Base-by-base conservation (phyloP, 2,797 vertebrate genomes). In the Oryzias sinensis region DNA sequence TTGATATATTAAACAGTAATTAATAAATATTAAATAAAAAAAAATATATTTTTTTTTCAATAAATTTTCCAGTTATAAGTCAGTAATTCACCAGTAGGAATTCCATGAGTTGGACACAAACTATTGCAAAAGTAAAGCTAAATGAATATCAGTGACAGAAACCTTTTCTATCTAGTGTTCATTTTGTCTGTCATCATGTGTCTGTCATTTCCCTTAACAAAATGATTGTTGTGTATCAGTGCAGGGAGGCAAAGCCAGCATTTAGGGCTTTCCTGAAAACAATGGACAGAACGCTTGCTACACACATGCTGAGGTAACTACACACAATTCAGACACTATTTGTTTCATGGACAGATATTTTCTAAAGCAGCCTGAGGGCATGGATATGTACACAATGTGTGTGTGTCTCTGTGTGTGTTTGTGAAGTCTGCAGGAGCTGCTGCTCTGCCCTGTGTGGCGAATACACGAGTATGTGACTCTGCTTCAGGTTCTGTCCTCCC, bases 181-280 rank as follows among this genome's bases (percentile, higher is more conserved):
- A 18, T 18, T 18, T 18, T 18, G 18, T 18, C 18, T 18, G 18
- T 1, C 1, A 18, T 18, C 18, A 18, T 33, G 7, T 7, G 1
- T 33, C 29, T 33, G 27, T 27, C 27, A 27, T 27, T 27, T 33
- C 25, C 7, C 7, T 5, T 14, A 11, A 47, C 22, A 14, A 22
- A 17, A 13, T 18, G n/a, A 14, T 5, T 50, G 1, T 37, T 53
- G 5, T 61, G 44, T 86, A 66, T 51, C 72, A 97, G 94, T 94
- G 93, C 89, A 90, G 90, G 58, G 93, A 95, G 64, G 78, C 59
- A 0, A 90, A 81, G 41, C 94, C 94, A 49, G 55, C 72, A 1
- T 96, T 96, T 60, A 85, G 94, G 43, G 92, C 91, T 49, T 96
- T 96, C 81, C 68, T 96, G 76, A 94, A 91, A 76, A 92, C 91